Conservation (phyloP, 2,797 vertebrate species). For the Neosilurus hyrtlii region DNA sequence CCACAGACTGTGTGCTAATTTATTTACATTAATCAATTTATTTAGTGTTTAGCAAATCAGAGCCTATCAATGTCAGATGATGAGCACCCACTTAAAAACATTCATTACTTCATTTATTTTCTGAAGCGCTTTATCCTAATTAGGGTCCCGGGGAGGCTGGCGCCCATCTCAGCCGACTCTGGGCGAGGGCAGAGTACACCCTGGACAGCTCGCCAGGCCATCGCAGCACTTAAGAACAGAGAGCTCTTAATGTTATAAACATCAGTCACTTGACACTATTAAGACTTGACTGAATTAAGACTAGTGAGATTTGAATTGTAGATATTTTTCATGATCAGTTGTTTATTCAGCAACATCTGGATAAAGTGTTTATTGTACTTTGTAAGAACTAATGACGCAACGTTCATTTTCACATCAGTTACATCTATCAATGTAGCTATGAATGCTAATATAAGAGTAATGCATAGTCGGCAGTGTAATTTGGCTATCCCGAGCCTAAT, state of each 20-base stretch:
- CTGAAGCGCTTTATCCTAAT: too few species aligned
- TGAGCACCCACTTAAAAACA: not conserved
- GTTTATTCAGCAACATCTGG: not conserved
- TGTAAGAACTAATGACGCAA: not conserved
- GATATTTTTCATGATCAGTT: not conserved
- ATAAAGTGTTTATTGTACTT: not conserved
- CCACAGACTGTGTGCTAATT: not conserved
- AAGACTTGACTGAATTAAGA: not conserved
- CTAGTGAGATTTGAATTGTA: not conserved
- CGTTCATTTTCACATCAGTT: not conserved
- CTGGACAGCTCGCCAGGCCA: too few species aligned
- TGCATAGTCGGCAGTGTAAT: not conserved
- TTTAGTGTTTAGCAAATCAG: not conserved
- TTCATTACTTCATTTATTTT: too few species aligned
- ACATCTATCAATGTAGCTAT: not conserved
- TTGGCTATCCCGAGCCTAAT: not conserved
- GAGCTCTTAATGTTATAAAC: not conserved
- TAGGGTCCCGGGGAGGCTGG: too few species aligned
- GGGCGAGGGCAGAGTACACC: too few species aligned
- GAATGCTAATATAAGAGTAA: not conserved
- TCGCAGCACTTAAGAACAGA: not conserved
- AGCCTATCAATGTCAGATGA: not conserved
- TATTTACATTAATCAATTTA: not conserved
- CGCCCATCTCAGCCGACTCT: too few species aligned
- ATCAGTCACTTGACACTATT: not conserved